Percentiles rank a stretch among this genome's conserved stretches.
Conservation (phyloP, 2,797 vertebrate species). For the Scyliorhinus canicula region DNA sequence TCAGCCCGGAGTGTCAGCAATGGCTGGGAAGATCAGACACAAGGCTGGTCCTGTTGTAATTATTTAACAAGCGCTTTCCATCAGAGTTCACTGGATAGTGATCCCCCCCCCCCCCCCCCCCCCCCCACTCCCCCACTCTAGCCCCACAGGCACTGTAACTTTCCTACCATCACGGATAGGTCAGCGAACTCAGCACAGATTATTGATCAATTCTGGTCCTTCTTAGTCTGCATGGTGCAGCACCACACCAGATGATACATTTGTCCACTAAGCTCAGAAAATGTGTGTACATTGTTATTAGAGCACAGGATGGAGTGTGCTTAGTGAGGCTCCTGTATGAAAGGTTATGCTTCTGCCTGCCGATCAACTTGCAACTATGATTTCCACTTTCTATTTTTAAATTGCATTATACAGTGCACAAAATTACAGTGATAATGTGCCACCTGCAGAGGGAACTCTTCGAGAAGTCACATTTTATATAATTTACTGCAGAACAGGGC, state of each 20-base stretch:
- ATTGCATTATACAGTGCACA: background rate
- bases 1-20: background rate
- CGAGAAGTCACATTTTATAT: background rate
- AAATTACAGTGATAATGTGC: slow-evolving; percentile 17
- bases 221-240: background rate
- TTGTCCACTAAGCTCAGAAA: background rate
- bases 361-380: background rate
- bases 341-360: background rate
- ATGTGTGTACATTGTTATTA: background rate
- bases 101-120: too few species aligned
- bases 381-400: slow-evolving; percentile 13
- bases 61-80: background rate
- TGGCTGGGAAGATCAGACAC: background rate
- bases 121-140: background rate
- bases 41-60: background rate
- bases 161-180: background rate
- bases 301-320: background rate
- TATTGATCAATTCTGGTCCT: background rate
- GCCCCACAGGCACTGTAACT: background rate
- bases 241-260: background rate
- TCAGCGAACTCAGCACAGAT: background rate
- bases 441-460: slow-evolving; percentile 12
- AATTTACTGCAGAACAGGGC: background rate
- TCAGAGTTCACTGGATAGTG: background rate
- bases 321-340: background rate